These are phyloP conservation scores for Axea sp. DNA, from an alignment of 2,888 invertebrate genomes.

Conservation along the genomic window DNA sequence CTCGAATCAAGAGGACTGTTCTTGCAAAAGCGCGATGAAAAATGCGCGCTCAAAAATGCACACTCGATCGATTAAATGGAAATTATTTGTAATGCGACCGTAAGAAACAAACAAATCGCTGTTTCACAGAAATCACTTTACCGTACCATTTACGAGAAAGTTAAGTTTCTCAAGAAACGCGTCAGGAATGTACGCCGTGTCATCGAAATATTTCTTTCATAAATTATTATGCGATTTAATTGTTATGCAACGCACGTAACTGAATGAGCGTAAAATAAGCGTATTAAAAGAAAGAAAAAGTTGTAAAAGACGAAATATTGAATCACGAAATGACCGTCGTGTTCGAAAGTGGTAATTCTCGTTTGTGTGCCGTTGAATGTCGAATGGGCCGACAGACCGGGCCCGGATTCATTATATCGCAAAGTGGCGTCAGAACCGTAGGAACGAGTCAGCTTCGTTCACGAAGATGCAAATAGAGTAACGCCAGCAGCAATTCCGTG, in stretches of 20 bases:
- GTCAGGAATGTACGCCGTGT: conserved; percentile 12
- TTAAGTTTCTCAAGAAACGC: conserved; percentile 19
- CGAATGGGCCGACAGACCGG: conserved; percentile 41
- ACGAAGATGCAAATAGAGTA: conserved; percentile 72
- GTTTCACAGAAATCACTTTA: background rate
- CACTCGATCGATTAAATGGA: too few species aligned
- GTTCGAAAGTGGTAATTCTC: conserved; percentile 60
- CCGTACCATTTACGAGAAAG: conserved; percentile 20
- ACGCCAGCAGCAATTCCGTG: conserved; percentile 72
- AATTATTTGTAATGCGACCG: too few species aligned
- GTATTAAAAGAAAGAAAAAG: conserved; percentile 30
- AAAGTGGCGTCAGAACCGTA: conserved; percentile 44
- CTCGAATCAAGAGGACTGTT: too few species aligned
- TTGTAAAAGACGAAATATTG: conserved; percentile 36
- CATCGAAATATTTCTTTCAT: conserved; percentile 29
- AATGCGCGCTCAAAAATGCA: too few species aligned
- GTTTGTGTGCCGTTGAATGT: conserved; percentile 39
- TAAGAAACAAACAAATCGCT: too few species aligned
- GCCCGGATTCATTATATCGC: conserved; percentile 49
- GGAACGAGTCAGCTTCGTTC: conserved; percentile 52
- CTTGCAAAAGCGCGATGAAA: too few species aligned
- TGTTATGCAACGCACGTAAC: conserved; percentile 36
- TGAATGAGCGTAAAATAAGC: conserved; percentile 49
- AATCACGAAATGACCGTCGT: conserved; percentile 54
- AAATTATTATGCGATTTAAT: conserved; percentile 39